Base-by-base conservation (phyloP, 2,888 invertebrate species). In the Octonoba sinensis region DNA sequence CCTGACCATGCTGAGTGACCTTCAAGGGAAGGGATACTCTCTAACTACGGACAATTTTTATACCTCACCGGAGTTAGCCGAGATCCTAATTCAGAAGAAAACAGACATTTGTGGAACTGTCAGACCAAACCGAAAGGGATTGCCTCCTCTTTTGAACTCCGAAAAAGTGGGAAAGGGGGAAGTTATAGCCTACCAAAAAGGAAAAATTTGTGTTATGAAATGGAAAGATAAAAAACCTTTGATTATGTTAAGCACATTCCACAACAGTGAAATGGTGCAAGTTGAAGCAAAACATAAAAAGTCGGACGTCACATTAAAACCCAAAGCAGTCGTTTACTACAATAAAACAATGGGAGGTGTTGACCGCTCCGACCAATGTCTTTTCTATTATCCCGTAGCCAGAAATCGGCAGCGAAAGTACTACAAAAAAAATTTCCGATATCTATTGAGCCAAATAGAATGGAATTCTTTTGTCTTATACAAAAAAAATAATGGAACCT, bases 61-160 rank as follows among this genome's bases (percentile, higher is more conserved):
- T 66, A 66, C 22, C 3, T 74, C 57, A 13, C 57, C 66, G n/a
- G 47, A 74, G 47, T 57, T 66, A 15, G 56, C 56, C 15, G 70
- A 83, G n/a, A 46, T 65, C 20, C 62, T 84, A 3, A 47, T 84
- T 11, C 1, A 22, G 16, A 20, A 76, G 3, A 49, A 60, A 15
- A 85, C 85, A 0, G 84, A 83, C 46, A 65, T 74, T 12, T 83
- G 73, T 71, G 85, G 84, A 47, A 85, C 84, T 4, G 60, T 85
- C 16, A 22, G 82, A 46, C 18, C 56, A 22, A 81, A 82, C 27
- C 44, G 84, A 20, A 84, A 84, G 70, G 49, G 72, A n/a, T 20
- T 72, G 6, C 84, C 83, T 62, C n/a, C 47, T 54, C 44, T 13
- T 27, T 36, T 66, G 36, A 69, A 46, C 1, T 27, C 24, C 24